Percentiles rank a stretch among this genome's conserved stretches.
Evolutionary conservation across 2,113 vertebrate species (phyloP).

Genomic region (Urocolius indicus): DNA sequence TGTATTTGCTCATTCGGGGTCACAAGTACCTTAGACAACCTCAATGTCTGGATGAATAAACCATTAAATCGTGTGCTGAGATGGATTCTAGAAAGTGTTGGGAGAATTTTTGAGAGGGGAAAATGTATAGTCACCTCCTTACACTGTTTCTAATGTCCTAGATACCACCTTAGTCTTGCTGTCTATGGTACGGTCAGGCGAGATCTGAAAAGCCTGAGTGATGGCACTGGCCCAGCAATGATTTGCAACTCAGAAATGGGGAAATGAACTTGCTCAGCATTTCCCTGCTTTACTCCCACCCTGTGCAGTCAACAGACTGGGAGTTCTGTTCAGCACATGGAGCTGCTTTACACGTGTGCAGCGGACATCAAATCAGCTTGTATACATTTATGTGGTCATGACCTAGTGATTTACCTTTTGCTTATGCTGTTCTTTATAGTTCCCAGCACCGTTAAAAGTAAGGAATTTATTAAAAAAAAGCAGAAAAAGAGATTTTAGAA

Average conservation of each 20-base stretch:
- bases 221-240: not conserved
- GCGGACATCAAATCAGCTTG: not conserved
- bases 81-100: not conserved
- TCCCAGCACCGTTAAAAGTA: not conserved
- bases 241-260: not conserved
- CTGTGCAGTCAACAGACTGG: not conserved
- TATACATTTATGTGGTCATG: not conserved
- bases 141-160: not conserved
- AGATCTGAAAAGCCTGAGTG: not conserved
- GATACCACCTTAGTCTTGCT: not conserved
- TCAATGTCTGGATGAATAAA: not conserved
- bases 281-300: not conserved
- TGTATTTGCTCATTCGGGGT: not conserved
- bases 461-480: not conserved
- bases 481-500: fast-evolving
- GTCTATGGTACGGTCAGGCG: not conserved
- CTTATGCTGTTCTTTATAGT: slow-evolving; percentile 4
- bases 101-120: not conserved
- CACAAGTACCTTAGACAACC: not conserved
- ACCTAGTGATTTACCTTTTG: not conserved
- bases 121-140: not conserved
- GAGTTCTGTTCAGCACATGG: not conserved
- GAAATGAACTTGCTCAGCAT: not conserved
- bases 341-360: slow-evolving; percentile 9
- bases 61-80: not conserved